These are phyloP conservation scores for Contarinia nasturtii DNA, from an alignment of 1,140 invertebrate species.

Conservation along the genomic window DNA sequence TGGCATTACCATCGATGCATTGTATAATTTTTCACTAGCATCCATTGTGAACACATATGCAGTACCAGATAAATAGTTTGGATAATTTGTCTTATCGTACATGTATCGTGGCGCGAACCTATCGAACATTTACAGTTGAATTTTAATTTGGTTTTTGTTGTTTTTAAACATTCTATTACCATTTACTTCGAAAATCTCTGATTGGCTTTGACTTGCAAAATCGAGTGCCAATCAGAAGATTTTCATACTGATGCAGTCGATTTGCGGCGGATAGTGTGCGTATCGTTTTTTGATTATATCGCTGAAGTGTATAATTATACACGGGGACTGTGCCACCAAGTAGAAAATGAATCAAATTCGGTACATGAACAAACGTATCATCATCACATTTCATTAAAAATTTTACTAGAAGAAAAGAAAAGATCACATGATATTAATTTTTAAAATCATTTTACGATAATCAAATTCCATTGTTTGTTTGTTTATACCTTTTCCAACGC, in stretches of 20 bases:
- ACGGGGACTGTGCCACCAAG: constrained; percentile 21
- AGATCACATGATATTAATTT: not conserved
- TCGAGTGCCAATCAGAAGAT: constrained; percentile 46
- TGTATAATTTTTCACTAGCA: constrained; percentile 43
- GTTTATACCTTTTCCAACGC: constrained; percentile 24
- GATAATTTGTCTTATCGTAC: constrained; percentile 45
- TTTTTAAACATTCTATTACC: constrained; percentile 28
- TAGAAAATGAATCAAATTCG: constrained; percentile 29
- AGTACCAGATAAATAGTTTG: constrained; percentile 67
- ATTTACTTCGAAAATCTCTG: constrained; percentile 50
- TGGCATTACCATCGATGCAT: constrained; percentile 42
- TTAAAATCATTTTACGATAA: not conserved
- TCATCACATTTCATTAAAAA: constrained; percentile 71
- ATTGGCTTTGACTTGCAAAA: constrained; percentile 57
- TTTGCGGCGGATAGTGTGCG: constrained; percentile 9
- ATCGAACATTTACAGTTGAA: constrained; percentile 3
- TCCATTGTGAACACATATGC: constrained; percentile 62
- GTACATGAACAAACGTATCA: constrained; percentile 65
- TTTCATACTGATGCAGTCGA: constrained; percentile 14
- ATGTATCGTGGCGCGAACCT: constrained; percentile 66
- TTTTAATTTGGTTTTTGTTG: not conserved
- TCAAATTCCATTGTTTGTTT: not conserved
- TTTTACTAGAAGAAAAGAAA: constrained; percentile 20
- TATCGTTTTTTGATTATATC: constrained; percentile 11
- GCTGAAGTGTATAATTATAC: constrained; percentile 19